These are phyloP conservation scores for Palaemon carinicauda DNA, from an alignment of 1,140 invertebrate genomes.

Conservation along the genomic window DNA sequence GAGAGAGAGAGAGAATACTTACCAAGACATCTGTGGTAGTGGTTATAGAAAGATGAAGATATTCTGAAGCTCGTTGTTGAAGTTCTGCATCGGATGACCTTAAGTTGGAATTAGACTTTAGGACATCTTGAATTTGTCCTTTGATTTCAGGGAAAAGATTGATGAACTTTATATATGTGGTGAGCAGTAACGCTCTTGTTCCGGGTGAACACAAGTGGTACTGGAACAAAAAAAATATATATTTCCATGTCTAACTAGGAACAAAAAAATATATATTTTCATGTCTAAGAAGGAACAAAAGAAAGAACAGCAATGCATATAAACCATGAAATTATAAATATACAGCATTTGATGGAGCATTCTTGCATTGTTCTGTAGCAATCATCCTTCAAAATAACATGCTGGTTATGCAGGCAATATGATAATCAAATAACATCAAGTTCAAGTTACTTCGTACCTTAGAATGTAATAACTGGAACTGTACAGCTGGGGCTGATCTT, in stretches of 20 bases:
- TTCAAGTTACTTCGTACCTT: slow-evolving; percentile 70
- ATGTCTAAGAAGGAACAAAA: too few relatives aligned
- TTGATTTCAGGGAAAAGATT: slow-evolving; percentile 99
- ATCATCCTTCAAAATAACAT: too few relatives aligned
- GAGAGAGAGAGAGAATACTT: slow-evolving; percentile 60
- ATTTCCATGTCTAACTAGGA: background rate
- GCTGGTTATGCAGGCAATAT: too few relatives aligned
- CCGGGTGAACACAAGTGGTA: slow-evolving; percentile 97
- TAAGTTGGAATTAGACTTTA: slow-evolving; percentile 94
- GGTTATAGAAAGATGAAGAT: slow-evolving; percentile 94
- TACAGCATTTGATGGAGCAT: too few relatives aligned
- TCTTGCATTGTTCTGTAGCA: too few relatives aligned
- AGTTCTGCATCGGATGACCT: slow-evolving; percentile 97
- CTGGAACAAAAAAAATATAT: slow-evolving; percentile 64
- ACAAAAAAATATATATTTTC: too few relatives aligned
- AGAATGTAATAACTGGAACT: slow-evolving; percentile 96
- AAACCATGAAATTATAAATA: too few relatives aligned
- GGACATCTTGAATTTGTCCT: slow-evolving; percentile 94
- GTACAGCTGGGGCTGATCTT: slow-evolving; percentile 92
- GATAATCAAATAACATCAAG: too few relatives aligned
- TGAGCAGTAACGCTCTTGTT: slow-evolving; percentile 93
- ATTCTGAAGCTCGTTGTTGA: slow-evolving; percentile 98
- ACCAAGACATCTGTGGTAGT: slow-evolving; percentile 95
- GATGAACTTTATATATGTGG: slow-evolving; percentile 99
- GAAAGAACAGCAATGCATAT: too few relatives aligned